phyloP scores from a whole-genome alignment of 2,888 invertebrate genomes.

The Pilophorus perplexus region DNA sequence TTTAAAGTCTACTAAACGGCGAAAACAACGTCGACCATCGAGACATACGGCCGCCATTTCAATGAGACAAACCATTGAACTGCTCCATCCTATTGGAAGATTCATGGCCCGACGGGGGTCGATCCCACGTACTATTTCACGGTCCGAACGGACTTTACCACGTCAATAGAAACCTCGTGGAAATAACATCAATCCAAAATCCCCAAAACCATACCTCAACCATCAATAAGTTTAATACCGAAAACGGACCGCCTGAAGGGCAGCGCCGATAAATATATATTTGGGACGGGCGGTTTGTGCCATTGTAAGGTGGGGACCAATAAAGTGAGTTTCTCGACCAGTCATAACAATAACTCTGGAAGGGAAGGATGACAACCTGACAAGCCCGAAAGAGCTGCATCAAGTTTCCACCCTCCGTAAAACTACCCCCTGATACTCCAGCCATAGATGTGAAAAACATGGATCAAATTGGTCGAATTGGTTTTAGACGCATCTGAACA shows the following conservation, averaged over 20 bases:
- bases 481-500: too few relatives aligned
- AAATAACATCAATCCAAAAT: not conserved
- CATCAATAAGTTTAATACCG: conserved; percentile 7
- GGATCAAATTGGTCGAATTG: too few relatives aligned
- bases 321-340: conserved; percentile 29
- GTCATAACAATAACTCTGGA: conserved; percentile 39
- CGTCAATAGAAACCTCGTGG: not conserved
- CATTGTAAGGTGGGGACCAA: conserved; percentile 40
- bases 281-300: conserved; percentile 41
- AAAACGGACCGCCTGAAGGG: not conserved
- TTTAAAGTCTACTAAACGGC: not conserved
- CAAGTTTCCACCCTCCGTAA: not conserved
- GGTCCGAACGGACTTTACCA: too few relatives aligned
- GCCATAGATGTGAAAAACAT: too few relatives aligned
- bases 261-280: conserved; percentile 41
- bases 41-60: not conserved
- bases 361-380: conserved; percentile 36
- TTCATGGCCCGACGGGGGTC: not conserved
- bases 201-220: conserved; percentile 4
- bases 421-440: not conserved
- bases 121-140: conserved; percentile 1
- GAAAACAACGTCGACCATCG: not conserved
- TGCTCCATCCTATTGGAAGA: conserved; percentile 6
- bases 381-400: conserved; percentile 14
- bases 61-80: conserved; percentile 14